Evolutionary conservation across 2,797 vertebrate genomes (phyloP).

Genomic region (Vultur gryphus): DNA sequence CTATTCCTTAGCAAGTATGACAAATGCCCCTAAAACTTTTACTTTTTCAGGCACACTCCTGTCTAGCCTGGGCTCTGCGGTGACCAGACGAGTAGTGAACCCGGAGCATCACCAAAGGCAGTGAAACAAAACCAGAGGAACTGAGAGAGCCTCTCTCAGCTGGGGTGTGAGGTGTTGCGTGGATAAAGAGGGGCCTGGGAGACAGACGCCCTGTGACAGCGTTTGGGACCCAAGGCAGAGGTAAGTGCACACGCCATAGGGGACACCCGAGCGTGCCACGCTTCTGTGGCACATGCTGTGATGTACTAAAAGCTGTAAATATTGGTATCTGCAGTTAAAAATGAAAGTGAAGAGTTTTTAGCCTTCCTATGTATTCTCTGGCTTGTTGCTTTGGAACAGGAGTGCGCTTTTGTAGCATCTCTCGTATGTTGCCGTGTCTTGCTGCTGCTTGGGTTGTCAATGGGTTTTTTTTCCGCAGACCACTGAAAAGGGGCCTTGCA

Average conservation of each 20-base stretch:
- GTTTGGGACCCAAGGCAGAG: background rate
- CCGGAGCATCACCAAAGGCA: background rate
- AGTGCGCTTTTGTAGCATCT: background rate
- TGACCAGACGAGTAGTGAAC: background rate
- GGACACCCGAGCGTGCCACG: accelerated
- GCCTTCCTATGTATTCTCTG: background rate
- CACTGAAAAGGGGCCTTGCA: background rate
- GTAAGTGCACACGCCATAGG: accelerated
- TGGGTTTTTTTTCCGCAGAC: background rate
- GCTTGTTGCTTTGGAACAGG: background rate
- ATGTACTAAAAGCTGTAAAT: background rate
- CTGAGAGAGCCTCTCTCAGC: background rate
- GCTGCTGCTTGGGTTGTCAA: background rate
- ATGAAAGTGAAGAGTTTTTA: background rate
- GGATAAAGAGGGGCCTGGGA: background rate
- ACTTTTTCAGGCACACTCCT: background rate
- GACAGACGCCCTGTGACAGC: background rate
- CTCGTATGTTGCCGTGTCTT: background rate
- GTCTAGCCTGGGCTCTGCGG: background rate
- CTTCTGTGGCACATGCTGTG: background rate
- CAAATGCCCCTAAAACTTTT: background rate
- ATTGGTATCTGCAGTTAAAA: background rate
- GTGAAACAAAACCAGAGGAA: background rate
- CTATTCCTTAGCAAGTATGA: background rate
- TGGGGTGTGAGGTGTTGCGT: background rate